phyloP scores from a whole-genome alignment of 2,888 invertebrate species.

The Drosophila emarginata region DNA sequence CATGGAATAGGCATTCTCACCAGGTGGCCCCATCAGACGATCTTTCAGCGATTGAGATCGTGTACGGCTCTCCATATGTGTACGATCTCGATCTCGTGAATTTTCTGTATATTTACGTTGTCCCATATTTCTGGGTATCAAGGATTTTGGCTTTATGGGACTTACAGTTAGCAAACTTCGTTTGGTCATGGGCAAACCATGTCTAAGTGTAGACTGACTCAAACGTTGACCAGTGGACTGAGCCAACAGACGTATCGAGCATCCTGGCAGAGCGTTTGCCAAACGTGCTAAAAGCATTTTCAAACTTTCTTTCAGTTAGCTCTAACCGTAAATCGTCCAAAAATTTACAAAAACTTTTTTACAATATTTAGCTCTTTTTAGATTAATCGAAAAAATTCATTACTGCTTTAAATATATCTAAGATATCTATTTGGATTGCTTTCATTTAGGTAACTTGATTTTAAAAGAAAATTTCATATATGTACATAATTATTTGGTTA shows the following conservation, averaged over 20 bases:
- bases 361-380: background rate
- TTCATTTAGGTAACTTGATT: background rate
- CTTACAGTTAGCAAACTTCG: background rate
- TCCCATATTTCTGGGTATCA: conserved; percentile 7
- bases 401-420: background rate
- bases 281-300: conserved; percentile 60
- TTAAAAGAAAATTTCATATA: background rate
- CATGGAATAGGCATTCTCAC: conserved; percentile 91
- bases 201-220: conserved; percentile 32
- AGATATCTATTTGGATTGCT: background rate
- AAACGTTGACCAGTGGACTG: conserved; percentile 25
- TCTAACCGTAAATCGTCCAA: conserved; percentile 4
- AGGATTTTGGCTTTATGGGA: conserved; percentile 6
- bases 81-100: conserved; percentile 39
- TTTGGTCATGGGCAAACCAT: background rate
- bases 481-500: conserved; percentile 20
- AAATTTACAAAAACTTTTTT: conserved; percentile 4
- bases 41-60: conserved; percentile 84
- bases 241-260: conserved; percentile 32
- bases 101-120: conserved; percentile 41
- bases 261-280: conserved; percentile 30
- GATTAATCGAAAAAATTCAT: background rate
- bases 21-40: conserved; percentile 89
- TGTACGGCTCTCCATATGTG: conserved; percentile 83
- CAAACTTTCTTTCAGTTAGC: background rate